phyloP scores from a whole-genome alignment of 2,797 vertebrate genomes.

The Agapornis canus region DNA sequence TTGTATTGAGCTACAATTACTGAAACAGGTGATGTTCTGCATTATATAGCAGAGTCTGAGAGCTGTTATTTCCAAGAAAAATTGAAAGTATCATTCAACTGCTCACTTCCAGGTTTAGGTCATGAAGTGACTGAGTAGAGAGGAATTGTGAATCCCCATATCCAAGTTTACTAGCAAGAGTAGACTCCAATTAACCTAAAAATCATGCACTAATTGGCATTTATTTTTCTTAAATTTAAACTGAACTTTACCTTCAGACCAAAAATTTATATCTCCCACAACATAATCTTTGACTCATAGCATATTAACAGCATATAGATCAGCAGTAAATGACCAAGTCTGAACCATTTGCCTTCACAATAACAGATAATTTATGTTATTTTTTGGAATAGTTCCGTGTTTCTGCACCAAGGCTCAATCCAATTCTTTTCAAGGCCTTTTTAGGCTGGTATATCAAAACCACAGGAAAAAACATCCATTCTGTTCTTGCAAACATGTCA shows the following conservation, averaged over 20 bases:
- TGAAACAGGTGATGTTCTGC: neutral
- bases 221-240: neutral
- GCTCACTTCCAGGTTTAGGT: neutral
- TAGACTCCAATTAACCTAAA: neutral
- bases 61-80: neutral
- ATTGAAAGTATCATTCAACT: neutral
- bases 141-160: neutral
- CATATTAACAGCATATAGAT: neutral
- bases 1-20: neutral
- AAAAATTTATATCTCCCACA: neutral
- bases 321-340: neutral
- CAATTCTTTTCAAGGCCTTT: neutral
- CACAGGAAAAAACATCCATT: neutral
- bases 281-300: neutral
- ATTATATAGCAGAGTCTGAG: neutral
- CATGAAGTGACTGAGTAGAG: neutral
- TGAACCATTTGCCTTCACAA: neutral
- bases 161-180: neutral
- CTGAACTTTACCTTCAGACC: neutral
- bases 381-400: neutral
- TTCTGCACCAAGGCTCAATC: neutral
- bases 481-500: neutral
- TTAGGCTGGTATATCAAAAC: neutral
- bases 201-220: neutral
- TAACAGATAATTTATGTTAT: neutral